Evolutionary conservation across 2,888 invertebrate genomes (phyloP), one percentile per base, ranked within the genome.

Genomic region (Unio pictorum): DNA sequence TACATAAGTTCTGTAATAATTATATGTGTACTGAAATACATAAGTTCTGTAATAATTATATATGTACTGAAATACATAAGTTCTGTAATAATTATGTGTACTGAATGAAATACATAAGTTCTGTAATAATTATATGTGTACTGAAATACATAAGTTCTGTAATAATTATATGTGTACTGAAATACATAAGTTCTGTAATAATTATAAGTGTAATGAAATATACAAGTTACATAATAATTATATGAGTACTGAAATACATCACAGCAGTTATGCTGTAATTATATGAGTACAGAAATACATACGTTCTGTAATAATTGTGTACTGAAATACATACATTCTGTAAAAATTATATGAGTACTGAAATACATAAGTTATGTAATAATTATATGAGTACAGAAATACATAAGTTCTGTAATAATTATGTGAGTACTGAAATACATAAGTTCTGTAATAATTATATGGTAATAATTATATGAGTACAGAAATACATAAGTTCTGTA

Each of bases 201-300:
- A 57, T 57, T 57, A 57, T 23, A 3, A 23, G 23, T 23, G 23
- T 23, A 23, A 23, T 57, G 57, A 57, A 30, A 30, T 30, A 30
- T 5, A 30, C 5, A 91, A 0, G 57, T 30, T 30, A 3, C 5
- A 5, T 20, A 18, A 5, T 57, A 57, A 57, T 57, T 57, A 57
- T 23, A 3, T 57, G 57, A 57, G 57, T 57, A 3, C 20, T 57
- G 20, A 57, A 30, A 30, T 30, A 30, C 30, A 30, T 30, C 3
- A 30, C 30, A 30, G 3, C 3, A 5, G 4, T 30, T 30, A 3
- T 30, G 30, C 5, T 4, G 30, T 30, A 30, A 30, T 30, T 30
- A 30, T 30, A 3, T 30, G 30, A 30, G 30, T 30, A 1, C 30
- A 4, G 30, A 30, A 30, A 30, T 30, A 30, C 30, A 30, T 30